Percentiles rank a stretch among this genome's conserved stretches.
Conservation (phyloP, 2,113 vertebrate genomes). For the Lophura nycthemera region DNA sequence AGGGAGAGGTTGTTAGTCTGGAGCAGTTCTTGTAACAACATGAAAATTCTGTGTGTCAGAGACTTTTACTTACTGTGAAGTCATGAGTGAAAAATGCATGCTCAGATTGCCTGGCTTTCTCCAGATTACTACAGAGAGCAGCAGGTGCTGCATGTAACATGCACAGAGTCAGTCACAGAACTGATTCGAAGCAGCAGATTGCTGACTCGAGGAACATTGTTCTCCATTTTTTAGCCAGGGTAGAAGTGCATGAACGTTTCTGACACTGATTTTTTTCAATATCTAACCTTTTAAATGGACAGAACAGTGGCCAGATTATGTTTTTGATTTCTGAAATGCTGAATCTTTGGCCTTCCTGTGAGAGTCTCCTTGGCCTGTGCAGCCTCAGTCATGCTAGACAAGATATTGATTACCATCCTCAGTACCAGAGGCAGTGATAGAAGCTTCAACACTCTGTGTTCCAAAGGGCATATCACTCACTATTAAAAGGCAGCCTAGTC, state of each 20-base stretch:
- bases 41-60: slow-evolving; percentile 39
- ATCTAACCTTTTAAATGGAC: background rate
- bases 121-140: slow-evolving; percentile 12
- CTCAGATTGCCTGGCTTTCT: slow-evolving; percentile 31
- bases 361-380: background rate
- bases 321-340: background rate
- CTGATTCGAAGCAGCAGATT: slow-evolving; percentile 29
- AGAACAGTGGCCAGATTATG: background rate
- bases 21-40: slow-evolving; percentile 26
- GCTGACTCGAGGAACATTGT: background rate
- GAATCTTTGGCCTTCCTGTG: background rate
- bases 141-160: slow-evolving; percentile 58
- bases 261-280: background rate
- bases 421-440: fast-evolving
- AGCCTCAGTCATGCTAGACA: background rate
- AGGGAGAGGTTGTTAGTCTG: slow-evolving; percentile 67
- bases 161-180: background rate
- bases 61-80: slow-evolving; percentile 55
- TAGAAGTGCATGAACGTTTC: background rate
- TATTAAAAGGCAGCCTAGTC: background rate
- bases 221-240: background rate
- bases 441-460: background rate
- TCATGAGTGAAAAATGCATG: slow-evolving; percentile 68
- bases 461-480: background rate
- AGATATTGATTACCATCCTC: background rate